Evolutionary conservation across 2,797 vertebrate species (phyloP).

Genomic region (Linurgus olivaceus): DNA sequence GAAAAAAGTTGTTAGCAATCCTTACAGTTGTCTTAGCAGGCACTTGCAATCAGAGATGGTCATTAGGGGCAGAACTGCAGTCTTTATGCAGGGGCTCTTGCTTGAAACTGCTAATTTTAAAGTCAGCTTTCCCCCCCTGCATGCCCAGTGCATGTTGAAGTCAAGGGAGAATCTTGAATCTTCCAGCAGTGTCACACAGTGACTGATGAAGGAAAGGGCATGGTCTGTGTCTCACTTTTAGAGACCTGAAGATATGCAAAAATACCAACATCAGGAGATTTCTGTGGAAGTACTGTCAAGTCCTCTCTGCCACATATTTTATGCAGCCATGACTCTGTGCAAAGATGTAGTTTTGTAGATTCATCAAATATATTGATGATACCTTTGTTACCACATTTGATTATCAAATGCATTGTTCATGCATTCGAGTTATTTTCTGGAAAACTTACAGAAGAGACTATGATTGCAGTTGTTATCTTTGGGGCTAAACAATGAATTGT

Average conservation of each 20-base stretch:
- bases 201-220: accelerated
- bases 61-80: not conserved
- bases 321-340: not conserved
- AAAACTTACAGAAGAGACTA: not conserved
- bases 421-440: not conserved
- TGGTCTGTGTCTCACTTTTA: not conserved
- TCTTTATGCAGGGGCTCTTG: accelerated
- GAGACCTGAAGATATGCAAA: not conserved
- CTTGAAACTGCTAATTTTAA: not conserved
- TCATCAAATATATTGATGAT: not conserved
- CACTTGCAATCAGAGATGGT: not conserved
- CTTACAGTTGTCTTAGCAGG: not conserved
- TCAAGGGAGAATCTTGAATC: not conserved
- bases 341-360: not conserved
- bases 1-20: not conserved
- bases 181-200: not conserved
- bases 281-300: not conserved
- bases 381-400: not conserved
- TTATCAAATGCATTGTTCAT: not conserved
- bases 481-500: not conserved
- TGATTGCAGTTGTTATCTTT: not conserved
- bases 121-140: not conserved
- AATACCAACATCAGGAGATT: not conserved
- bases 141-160: not conserved
- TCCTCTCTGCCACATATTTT: not conserved